A percentile compares a stretch with the other conserved stretches of the same genome.
phyloP scores from a whole-genome alignment of 2,888 invertebrate genomes.

The Cosmia trapezina region DNA sequence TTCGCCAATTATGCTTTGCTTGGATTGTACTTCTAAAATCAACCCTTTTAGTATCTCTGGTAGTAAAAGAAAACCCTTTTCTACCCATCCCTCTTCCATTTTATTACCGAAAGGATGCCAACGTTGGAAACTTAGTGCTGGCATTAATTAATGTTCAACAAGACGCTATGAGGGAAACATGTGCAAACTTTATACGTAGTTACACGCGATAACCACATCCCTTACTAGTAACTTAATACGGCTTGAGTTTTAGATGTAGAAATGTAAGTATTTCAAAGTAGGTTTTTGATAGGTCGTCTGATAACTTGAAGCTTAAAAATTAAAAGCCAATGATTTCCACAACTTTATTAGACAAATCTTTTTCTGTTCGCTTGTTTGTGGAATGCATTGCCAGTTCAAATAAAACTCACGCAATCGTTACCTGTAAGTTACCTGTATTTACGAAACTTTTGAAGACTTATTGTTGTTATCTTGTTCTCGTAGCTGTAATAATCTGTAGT shows the following conservation, averaged over 20 bases:
- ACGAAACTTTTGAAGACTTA: not conserved
- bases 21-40: no score
- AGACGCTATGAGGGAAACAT: slow-evolving; percentile 23
- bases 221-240: not conserved
- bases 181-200: slow-evolving; percentile 29
- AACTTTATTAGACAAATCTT: not conserved
- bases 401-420: not conserved
- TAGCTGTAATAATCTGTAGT: not conserved
- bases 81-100: not conserved
- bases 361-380: not conserved
- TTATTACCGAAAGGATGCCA: not conserved
- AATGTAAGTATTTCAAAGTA: not conserved
- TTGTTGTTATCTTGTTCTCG: not conserved
- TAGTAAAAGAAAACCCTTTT: not conserved
- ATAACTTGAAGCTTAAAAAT: not conserved
- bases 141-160: slow-evolving; percentile 42
- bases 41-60: not conserved
- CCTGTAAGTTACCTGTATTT: not conserved
- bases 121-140: slow-evolving; percentile 23
- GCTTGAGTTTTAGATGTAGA: not conserved
- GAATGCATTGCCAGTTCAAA: not conserved
- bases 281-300: not conserved
- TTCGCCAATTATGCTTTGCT: no score
- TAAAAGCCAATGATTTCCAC: not conserved
- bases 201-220: slow-evolving; percentile 11